Percentiles rank a stretch among this genome's conserved stretches.
Conservation (phyloP, 1,140 invertebrate genomes). For the Drosophila erecta region DNA sequence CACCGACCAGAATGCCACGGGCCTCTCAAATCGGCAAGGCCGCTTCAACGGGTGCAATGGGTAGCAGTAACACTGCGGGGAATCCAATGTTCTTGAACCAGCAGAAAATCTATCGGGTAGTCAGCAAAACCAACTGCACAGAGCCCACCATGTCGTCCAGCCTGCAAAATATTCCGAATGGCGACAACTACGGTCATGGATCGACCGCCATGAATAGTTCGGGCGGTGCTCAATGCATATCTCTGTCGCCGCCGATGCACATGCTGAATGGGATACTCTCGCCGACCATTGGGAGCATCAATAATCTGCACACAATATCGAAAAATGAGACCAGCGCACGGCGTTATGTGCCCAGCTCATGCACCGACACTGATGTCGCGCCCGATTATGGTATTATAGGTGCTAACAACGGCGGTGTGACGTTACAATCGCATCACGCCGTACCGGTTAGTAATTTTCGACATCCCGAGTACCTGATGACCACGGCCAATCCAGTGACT, state of each 20-base stretch:
- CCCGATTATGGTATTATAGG: conserved; percentile 64
- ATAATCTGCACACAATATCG: conserved; percentile 75
- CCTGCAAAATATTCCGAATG: conserved; percentile 84
- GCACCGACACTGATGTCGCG: conserved; percentile 47
- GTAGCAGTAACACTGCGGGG: conserved; percentile 48
- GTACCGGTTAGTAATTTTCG: conserved; percentile 64
- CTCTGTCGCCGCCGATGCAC: conserved; percentile 35
- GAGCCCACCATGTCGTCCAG: conserved; percentile 82
- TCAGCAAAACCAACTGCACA: conserved; percentile 76
- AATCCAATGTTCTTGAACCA: conserved; percentile 76
- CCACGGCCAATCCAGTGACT: conserved; percentile 72
- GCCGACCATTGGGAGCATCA: conserved; percentile 72
- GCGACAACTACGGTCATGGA: conserved; percentile 70
- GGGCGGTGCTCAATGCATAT: conserved; percentile 33
- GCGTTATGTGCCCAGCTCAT: conserved; percentile 32
- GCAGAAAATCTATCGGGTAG: conserved; percentile 74
- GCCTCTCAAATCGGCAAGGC: conserved; percentile 70
- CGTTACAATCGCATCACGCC: conserved; percentile 70
- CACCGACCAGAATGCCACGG: conserved; percentile 77
- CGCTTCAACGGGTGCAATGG: conserved; percentile 53
- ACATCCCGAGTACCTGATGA: conserved; percentile 70
- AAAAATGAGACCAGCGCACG: conserved; percentile 65
- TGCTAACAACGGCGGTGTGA: conserved; percentile 43
- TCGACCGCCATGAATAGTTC: conserved; percentile 42
- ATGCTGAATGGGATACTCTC: conserved; percentile 49